These are phyloP conservation scores for Melipona quadrifasciata DNA, from an alignment of 1,140 invertebrate genomes.

Conservation along the genomic window DNA sequence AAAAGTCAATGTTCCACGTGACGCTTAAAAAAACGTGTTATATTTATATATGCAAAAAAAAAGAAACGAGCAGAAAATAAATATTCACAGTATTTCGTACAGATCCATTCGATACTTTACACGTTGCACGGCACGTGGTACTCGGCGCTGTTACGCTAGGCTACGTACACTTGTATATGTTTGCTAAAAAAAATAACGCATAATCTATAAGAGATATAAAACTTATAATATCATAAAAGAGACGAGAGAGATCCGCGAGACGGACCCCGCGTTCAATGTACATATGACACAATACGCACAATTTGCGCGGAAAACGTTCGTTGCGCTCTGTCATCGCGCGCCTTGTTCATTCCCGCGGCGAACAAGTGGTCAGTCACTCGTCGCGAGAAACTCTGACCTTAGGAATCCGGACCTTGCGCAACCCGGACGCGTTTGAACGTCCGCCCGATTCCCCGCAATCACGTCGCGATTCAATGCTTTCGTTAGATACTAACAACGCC, in stretches of 20 bases:
- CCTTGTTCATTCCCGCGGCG: neutral
- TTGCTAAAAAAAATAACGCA: constrained; percentile 36
- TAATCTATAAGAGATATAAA: constrained; percentile 35
- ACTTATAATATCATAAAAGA: constrained; percentile 14
- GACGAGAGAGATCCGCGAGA: neutral
- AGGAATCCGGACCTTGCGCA: neutral
- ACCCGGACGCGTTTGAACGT: constrained; percentile 1
- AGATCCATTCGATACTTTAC: constrained; percentile 23
- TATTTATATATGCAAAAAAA: constrained; percentile 35
- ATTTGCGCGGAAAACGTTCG: neutral
- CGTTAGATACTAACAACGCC: constrained; percentile 15
- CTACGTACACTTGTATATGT: neutral
- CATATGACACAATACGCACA: neutral
- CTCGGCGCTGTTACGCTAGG: neutral
- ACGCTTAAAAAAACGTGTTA: constrained; percentile 39
- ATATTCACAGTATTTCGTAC: constrained; percentile 31
- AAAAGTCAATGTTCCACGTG: neutral
- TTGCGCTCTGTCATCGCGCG: neutral
- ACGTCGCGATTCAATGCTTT: constrained; percentile 47
- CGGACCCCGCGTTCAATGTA: neutral
- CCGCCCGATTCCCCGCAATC: constrained; percentile 8
- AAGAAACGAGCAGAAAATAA: constrained; percentile 30
- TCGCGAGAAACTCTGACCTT: constrained; percentile 14
- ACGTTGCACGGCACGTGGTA: neutral
- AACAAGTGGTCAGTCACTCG: neutral